Conservation (phyloP, 2,113 vertebrate genomes). For the Fulica atra region DNA sequence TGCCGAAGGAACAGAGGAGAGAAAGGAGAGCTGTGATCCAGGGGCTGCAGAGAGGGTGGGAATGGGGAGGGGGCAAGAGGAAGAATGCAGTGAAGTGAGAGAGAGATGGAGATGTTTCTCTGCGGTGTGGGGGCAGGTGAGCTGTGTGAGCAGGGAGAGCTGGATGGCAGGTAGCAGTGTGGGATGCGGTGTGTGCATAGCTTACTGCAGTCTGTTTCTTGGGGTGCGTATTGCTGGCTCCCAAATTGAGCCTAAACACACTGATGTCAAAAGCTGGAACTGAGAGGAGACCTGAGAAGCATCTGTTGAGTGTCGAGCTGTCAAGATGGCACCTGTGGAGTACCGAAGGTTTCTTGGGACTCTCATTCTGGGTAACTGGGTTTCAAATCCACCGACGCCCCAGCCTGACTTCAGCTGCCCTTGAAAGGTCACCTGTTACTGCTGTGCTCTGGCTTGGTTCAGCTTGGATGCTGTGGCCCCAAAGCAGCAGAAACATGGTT, state of each 20-base stretch:
- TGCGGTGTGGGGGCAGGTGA: background rate
- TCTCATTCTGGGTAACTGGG: background rate
- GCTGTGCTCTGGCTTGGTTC: background rate
- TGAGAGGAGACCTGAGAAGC: background rate
- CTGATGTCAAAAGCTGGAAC: background rate
- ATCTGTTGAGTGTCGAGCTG: background rate
- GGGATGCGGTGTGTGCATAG: background rate
- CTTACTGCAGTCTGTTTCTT: background rate
- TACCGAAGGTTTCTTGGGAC: background rate
- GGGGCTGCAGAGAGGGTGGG: background rate
- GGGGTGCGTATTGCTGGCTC: accelerated
- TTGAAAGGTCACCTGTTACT: background rate
- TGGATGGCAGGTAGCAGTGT: background rate
- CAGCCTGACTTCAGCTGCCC: background rate
- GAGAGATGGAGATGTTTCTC: background rate
- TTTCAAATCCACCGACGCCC: background rate
- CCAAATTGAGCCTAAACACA: background rate
- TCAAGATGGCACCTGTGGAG: background rate
- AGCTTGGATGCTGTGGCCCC: background rate
- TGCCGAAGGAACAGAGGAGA: background rate
- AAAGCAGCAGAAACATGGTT: background rate
- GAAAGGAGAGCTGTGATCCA: background rate
- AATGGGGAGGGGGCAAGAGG: background rate
- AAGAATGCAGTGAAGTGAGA: background rate
- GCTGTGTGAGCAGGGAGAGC: background rate